Conservation (phyloP, 2,888 invertebrate species). For the Tolmerus cingulatus region DNA sequence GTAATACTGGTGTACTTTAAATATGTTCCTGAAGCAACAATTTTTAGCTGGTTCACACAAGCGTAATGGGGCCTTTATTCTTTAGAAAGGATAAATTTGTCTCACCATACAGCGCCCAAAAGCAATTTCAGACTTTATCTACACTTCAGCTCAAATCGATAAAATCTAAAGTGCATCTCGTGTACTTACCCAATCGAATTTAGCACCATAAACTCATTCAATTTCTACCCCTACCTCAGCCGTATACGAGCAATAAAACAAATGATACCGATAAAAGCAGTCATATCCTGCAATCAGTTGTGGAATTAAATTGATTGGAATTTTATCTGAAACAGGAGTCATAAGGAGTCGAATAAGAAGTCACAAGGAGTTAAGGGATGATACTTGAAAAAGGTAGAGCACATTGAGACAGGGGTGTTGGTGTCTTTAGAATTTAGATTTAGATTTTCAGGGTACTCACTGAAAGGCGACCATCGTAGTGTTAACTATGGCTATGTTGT, state of each 20-base stretch:
- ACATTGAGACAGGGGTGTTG: neutral
- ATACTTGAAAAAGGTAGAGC: neutral
- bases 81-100: neutral
- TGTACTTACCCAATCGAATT: neutral
- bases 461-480: constrained; percentile 91
- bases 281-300: neutral
- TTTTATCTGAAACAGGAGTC: neutral
- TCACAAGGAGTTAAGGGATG: constrained; percentile 13
- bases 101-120: neutral
- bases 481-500: constrained; percentile 93
- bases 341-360: neutral
- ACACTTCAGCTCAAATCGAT: neutral
- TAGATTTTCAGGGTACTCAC: constrained; percentile 70
- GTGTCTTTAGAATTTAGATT: neutral
- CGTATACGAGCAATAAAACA: neutral
- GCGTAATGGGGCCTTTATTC: neutral
- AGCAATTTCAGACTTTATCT: neutral
- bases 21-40: neutral
- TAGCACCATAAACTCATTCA: neutral
- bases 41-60: neutral
- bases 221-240: neutral
- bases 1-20: neutral
- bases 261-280: neutral
- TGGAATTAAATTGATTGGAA: neutral
- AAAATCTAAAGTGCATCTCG: neutral